Evolutionary conservation across 2,113 vertebrate species (phyloP), one percentile per base, ranked within the genome.

Genomic region (Vombatus ursinus): DNA sequence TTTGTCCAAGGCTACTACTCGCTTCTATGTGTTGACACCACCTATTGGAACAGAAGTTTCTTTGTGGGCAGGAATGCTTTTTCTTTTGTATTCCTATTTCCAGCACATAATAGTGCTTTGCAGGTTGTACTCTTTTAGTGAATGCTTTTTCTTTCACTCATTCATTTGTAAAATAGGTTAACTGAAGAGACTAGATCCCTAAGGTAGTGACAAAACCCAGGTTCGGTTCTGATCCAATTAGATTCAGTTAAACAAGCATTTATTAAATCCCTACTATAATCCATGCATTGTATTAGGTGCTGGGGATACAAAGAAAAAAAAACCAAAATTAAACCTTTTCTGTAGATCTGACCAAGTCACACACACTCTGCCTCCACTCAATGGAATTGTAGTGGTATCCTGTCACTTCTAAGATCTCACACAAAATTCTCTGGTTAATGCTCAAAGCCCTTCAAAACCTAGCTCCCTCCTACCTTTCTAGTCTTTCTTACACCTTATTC

Each of bases 71-170:
- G 28, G 50, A n/a, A 3, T 90, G 3, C 11, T 14, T 11, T 31
- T 37, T 61, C 0, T 57, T 61, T 10, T 61, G 57, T 25, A 49
- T 2, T 93, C 26, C 23, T n/a, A 19, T 25, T 54, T 54, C 91
- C 92, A 96, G 25, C 37, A 19, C 0, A 0, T 9, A 92, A 47
- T 47, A 92, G 0, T 14, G 24, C 31, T 94, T 1, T 9, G 24
- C 47, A 0, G 0, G 0, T 51, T 25, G n/a, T 84, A 52, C 52
- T 48, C 96, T 90, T 57, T 93, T 77, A 52, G 91, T 57, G 90
- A 92, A 57, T 90, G 77, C 31, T 96, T 93, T 77, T 89, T 61
- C 6, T 53, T 91, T 89, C 31, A 22, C 68, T 94, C 12, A 50
- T n/a, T 22, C 37, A 77, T 77, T 14, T 77, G 37, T 77, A n/a